phyloP scores from a whole-genome alignment of 2,113 vertebrate species.

The Petaurus breviceps region DNA sequence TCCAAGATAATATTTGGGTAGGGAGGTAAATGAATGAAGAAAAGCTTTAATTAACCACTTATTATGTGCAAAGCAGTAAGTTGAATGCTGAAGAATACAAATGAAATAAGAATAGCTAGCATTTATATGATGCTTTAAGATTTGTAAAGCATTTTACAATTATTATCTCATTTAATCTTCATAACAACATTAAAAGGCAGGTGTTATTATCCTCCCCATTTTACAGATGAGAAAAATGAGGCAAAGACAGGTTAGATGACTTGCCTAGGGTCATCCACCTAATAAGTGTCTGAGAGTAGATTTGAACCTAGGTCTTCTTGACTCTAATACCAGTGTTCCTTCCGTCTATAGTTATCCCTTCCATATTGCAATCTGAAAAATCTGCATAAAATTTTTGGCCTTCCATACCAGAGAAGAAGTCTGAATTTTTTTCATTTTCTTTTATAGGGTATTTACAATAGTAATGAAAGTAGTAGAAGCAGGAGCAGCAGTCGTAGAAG shows the following conservation, averaged over 20 bases:
- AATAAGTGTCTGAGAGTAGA: neutral
- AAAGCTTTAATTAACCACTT: neutral
- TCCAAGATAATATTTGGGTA: neutral
- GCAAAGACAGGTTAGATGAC: neutral
- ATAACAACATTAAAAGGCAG: neutral
- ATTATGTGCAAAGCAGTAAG: neutral
- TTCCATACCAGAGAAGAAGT: neutral
- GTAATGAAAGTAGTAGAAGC: too few relatives aligned
- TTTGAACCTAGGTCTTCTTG: neutral
- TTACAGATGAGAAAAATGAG: neutral
- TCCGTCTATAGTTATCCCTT: neutral
- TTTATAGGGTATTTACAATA: neutral
- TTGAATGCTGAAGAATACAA: neutral
- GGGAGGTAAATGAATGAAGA: neutral
- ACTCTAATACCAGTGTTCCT: neutral
- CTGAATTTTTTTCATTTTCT: neutral
- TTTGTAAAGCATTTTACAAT: neutral
- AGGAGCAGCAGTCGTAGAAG: too few relatives aligned
- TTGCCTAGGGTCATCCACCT: neutral
- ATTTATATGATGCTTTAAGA: neutral
- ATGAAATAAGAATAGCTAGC: neutral
- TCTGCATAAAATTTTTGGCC: neutral
- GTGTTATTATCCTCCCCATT: neutral
- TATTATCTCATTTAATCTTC: neutral
- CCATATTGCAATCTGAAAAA: neutral